phyloP scores from a whole-genome alignment of 2,797 vertebrate genomes.

The Phyllotis vaccarum region DNA sequence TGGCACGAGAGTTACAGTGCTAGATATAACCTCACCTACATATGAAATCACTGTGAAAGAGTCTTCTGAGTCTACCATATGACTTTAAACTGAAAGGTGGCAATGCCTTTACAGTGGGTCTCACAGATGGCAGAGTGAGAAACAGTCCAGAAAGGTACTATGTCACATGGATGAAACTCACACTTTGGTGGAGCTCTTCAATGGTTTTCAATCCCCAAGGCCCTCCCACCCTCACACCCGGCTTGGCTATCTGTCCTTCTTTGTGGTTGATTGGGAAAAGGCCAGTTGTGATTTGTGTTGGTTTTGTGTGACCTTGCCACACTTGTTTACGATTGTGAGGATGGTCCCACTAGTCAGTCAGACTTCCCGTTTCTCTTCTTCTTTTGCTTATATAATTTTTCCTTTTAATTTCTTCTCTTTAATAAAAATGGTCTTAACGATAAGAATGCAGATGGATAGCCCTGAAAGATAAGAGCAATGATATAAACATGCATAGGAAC shows the following conservation, averaged over 20 bases:
- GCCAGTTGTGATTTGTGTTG: background rate
- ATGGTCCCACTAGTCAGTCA: background rate
- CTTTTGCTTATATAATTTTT: background rate
- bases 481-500: background rate
- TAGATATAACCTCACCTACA: background rate
- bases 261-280: conserved; percentile 18
- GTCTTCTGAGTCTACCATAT: background rate
- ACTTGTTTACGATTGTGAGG: background rate
- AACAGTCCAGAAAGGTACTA: background rate
- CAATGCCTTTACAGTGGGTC: background rate
- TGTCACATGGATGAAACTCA: fast-evolving
- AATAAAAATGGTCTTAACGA: background rate
- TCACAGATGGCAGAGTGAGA: background rate
- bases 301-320: background rate
- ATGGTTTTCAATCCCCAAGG: conserved; percentile 20
- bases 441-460: background rate
- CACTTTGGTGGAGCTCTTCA: background rate
- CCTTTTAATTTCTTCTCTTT: background rate
- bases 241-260: background rate
- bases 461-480: background rate
- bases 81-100: background rate
- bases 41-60: background rate
- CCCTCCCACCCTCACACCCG: background rate
- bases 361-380: background rate
- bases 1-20: background rate